Percentiles rank a stretch among this genome's conserved stretches.
Evolutionary conservation across 2,888 invertebrate genomes (phyloP).

Genomic region (Meteorus colon): DNA sequence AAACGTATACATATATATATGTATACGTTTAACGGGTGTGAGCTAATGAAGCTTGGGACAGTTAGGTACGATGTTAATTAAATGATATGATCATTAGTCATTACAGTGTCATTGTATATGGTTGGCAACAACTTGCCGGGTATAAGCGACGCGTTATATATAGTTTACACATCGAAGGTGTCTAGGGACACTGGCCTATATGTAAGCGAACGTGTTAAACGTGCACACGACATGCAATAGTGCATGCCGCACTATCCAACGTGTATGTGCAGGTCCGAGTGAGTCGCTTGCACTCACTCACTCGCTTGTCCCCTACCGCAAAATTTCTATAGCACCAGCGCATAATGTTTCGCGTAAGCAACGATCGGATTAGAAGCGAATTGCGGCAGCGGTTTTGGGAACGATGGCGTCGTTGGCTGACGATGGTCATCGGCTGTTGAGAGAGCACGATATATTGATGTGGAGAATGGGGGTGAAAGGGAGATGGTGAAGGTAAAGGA

Average conservation of each 20-base stretch:
- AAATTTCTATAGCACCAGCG: conserved; percentile 60
- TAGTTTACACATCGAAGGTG: conserved; percentile 36
- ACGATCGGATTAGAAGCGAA: conserved; percentile 53
- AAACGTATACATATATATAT: conserved; percentile 3
- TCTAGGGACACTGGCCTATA: conserved; percentile 33
- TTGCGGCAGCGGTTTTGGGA: conserved; percentile 41
- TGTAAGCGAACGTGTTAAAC: conserved; percentile 59
- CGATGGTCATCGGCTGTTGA: conserved; percentile 30
- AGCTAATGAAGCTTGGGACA: conserved; percentile 68
- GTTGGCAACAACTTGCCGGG: conserved; percentile 62
- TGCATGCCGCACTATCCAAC: conserved; percentile 58
- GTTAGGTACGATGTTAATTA: conserved; percentile 73
- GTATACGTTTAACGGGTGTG: conserved; percentile 15
- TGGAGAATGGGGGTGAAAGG: conserved; percentile 13
- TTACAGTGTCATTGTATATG: conserved; percentile 68
- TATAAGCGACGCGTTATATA: conserved; percentile 43
- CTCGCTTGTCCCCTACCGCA: conserved; percentile 50
- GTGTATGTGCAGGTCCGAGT: conserved; percentile 24
- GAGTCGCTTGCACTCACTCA: conserved; percentile 62
- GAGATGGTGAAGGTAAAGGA: conserved; percentile 30
- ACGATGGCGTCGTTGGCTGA: conserved; percentile 7
- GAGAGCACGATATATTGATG: conserved; percentile 12
- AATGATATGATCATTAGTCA: conserved; percentile 73
- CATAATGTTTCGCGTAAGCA: conserved; percentile 54
- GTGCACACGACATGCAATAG: conserved; percentile 59